A percentile compares a stretch with the other conserved stretches of the same genome.
Conservation (phyloP, 1,140 invertebrate species). For the Caenorhabditis latens region DNA sequence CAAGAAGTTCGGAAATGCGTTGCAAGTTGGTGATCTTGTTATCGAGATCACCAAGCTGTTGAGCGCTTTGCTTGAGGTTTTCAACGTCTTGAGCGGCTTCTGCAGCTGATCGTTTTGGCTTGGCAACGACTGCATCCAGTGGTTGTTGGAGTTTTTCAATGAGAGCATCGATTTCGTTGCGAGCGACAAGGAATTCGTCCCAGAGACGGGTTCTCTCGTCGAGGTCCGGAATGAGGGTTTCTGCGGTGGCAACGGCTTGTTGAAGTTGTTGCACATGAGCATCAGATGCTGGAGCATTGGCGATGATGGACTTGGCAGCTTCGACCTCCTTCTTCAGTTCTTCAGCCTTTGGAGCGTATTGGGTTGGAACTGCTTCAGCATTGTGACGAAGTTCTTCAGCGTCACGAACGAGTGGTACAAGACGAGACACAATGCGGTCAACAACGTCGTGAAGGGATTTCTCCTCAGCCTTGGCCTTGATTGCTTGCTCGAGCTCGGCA, state of each 20-base stretch:
- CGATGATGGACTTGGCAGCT: conserved; percentile 50
- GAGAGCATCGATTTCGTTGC: conserved; percentile 56
- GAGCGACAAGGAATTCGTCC: conserved; percentile 66
- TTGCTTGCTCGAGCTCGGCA: conserved; percentile 44
- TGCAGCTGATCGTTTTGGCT: conserved; percentile 59
- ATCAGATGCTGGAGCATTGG: conserved; percentile 55
- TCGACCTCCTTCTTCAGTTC: conserved; percentile 51
- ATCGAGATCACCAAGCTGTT: neutral
- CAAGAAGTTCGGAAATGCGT: conserved; percentile 61
- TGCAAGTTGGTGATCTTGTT: conserved; percentile 61
- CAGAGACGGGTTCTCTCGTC: conserved; percentile 56
- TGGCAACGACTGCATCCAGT: conserved; percentile 62
- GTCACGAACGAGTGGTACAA: conserved; percentile 45
- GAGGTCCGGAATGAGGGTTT: conserved; percentile 61
- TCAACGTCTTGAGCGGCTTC: conserved; percentile 67
- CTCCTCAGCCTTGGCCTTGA: conserved; percentile 49
- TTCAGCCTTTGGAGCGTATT: conserved; percentile 49
- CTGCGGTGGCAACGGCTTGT: conserved; percentile 54
- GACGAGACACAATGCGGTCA: conserved; percentile 37
- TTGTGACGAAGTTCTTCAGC: conserved; percentile 36
- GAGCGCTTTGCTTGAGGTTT: conserved; percentile 58
- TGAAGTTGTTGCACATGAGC: conserved; percentile 43
- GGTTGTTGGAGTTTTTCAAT: conserved; percentile 58
- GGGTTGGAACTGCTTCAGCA: conserved; percentile 46
- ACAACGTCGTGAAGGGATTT: conserved; percentile 37